Conservation (phyloP, 1,140 invertebrate species). For the Zophobas morio region DNA sequence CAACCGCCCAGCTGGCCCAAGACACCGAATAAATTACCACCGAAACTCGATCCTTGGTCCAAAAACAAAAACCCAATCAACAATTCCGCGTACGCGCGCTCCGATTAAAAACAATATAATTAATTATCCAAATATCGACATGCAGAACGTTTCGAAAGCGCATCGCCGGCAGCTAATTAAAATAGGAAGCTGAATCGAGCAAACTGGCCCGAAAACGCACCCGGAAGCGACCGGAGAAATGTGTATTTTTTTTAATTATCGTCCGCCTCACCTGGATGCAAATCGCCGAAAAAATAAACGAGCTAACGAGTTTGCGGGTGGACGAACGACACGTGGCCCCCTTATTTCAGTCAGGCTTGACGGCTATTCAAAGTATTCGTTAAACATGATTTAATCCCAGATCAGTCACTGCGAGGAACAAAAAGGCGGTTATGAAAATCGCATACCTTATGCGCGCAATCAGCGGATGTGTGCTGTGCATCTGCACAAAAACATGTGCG, state of each 20-base stretch:
- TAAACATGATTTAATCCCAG: conserved; percentile 32
- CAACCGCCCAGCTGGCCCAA: no score
- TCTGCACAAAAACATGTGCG: conserved; percentile 26
- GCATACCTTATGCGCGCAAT: conserved; percentile 23
- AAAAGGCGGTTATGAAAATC: conserved; percentile 13
- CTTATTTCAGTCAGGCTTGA: conserved; percentile 39
- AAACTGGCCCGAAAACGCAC: conserved; percentile 24
- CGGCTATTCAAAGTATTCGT: conserved; percentile 21
- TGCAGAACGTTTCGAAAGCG: conserved; percentile 19
- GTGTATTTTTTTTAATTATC: conserved; percentile 18
- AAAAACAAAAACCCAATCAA: no score
- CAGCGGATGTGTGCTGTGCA: conserved; percentile 2
- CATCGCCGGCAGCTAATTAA: conserved; percentile 22
- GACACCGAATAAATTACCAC: no score
- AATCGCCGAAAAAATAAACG: conserved; percentile 3
- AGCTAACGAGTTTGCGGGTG: conserved; percentile 11
- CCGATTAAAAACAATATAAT: background rate
- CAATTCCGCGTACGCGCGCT: no score
- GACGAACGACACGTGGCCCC: conserved; percentile 26
- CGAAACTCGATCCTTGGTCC: no score
- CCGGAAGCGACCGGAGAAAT: conserved; percentile 22
- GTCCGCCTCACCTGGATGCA: conserved; percentile 6
- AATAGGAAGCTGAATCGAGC: conserved; percentile 34
- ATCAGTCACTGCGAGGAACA: conserved; percentile 2
- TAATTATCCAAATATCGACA: conserved; percentile 37